Conservation (phyloP, 2,113 vertebrate genomes). For the Sander vitreus region DNA sequence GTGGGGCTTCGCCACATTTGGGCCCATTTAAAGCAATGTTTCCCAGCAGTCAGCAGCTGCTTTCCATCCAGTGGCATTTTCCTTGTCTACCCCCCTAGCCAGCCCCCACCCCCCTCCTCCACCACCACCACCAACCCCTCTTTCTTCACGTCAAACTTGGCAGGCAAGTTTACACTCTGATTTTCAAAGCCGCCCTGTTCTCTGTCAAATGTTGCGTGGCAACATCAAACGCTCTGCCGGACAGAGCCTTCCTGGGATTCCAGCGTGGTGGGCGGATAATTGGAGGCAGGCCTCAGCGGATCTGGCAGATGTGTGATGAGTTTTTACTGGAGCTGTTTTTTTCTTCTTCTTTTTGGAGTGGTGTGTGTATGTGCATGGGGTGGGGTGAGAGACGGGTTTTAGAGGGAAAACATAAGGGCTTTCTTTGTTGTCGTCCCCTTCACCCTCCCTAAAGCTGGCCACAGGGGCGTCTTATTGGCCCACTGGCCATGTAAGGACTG, state of each 20-base stretch:
- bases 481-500: slow-evolving; percentile 66
- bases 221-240: slow-evolving; percentile 83
- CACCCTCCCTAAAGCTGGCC: slow-evolving; percentile 69
- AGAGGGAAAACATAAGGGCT: slow-evolving; percentile 79
- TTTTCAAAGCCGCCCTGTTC: slow-evolving; percentile 83
- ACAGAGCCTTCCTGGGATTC: slow-evolving; percentile 82
- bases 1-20: slow-evolving; percentile 68
- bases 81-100: slow-evolving; percentile 47
- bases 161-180: slow-evolving; percentile 80
- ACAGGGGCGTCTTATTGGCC: slow-evolving; percentile 73
- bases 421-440: slow-evolving; percentile 76
- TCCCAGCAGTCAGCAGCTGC: slow-evolving; percentile 79
- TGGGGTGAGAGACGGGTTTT: slow-evolving; percentile 54
- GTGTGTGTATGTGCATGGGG: slow-evolving; percentile 52
- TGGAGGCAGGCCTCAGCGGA: slow-evolving; percentile 81
- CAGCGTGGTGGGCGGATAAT: slow-evolving; percentile 82
- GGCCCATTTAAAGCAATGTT: slow-evolving; percentile 81
- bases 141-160: slow-evolving; percentile 82
- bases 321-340: slow-evolving; percentile 75
- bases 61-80: slow-evolving; percentile 82
- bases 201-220: slow-evolving; percentile 84
- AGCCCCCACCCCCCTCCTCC: neutral
- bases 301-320: slow-evolving; percentile 83
- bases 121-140: slow-evolving; percentile 52
- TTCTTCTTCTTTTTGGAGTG: slow-evolving; percentile 30